Conservation (phyloP, 2,888 invertebrate species). For the Geotrupes spiniger region DNA sequence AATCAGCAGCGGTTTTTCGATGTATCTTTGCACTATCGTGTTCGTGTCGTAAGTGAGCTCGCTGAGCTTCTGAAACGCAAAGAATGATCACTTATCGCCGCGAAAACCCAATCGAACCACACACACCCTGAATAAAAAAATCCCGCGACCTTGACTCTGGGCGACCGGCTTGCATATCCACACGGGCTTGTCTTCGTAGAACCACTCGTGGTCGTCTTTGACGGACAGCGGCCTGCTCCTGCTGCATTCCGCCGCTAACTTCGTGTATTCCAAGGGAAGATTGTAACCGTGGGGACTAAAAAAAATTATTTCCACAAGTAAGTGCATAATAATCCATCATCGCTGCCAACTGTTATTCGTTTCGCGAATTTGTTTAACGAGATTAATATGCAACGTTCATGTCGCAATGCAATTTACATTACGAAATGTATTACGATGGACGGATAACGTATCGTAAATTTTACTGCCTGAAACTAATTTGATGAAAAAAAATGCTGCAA, state of each 20-base stretch:
- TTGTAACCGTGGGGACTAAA: constrained; percentile 76
- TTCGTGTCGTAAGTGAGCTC: constrained; percentile 75
- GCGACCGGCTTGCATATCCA: constrained; percentile 90
- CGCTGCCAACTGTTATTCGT: no score
- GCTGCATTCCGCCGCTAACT: constrained; percentile 76
- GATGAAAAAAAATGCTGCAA: no score
- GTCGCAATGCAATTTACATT: no score
- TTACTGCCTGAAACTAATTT: no score
- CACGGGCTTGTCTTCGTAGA: constrained; percentile 53
- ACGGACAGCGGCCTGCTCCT: constrained; percentile 43
- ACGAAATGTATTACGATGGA: no score
- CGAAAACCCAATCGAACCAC: constrained; percentile 4
- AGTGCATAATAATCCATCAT: no score
- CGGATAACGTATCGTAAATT: no score
- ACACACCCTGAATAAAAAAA: constrained; percentile 76
- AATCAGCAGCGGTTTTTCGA: constrained; percentile 72
- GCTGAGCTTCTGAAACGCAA: constrained; percentile 68
- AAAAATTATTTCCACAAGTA: no score
- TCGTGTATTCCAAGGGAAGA: constrained; percentile 79
- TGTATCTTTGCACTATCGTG: constrained; percentile 78
- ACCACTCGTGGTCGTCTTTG: constrained; percentile 50
- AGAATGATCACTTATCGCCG: no score
- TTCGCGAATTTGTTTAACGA: no score
- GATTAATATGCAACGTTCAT: no score
- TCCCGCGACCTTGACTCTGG: constrained; percentile 80